Evolutionary conservation across 2,797 vertebrate species (phyloP).

Genomic region (Propithecus perrieri): DNA sequence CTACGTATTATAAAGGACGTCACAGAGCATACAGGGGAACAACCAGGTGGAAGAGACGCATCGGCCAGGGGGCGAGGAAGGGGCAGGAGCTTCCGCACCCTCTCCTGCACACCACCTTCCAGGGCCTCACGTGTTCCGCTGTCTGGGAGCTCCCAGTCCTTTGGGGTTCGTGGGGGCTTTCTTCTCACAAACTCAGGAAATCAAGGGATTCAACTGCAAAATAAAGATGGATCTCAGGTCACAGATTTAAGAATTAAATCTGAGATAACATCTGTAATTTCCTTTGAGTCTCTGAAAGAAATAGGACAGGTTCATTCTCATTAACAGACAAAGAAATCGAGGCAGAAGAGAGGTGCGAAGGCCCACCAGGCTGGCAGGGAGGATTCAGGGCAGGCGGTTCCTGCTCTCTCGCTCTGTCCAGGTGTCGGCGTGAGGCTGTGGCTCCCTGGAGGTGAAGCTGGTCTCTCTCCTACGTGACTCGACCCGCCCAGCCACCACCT

Average conservation of each 20-base stretch:
- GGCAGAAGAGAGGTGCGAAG: background rate
- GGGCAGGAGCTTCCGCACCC: background rate
- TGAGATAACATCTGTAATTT: background rate
- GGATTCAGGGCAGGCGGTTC: background rate
- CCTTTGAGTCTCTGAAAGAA: background rate
- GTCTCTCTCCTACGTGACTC: background rate
- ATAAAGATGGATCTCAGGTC: background rate
- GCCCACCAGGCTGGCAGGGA: background rate
- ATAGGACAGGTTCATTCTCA: background rate
- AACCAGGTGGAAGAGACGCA: background rate
- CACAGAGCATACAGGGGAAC: background rate
- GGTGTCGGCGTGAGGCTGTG: background rate
- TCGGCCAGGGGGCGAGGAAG: accelerated
- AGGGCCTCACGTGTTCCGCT: background rate
- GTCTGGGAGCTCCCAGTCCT: background rate
- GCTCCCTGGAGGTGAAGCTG: background rate
- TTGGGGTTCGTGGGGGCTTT: too few relatives aligned
- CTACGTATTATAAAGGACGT: background rate
- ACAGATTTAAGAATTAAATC: background rate
- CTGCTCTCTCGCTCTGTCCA: background rate
- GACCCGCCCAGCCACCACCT: accelerated
- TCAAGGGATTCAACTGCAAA: background rate
- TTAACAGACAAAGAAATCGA: background rate
- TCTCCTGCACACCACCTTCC: too few relatives aligned
- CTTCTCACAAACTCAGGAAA: background rate